These are phyloP conservation scores for Protonibea diacanthus DNA, from an alignment of 2,797 vertebrate species.

Conservation along the genomic window DNA sequence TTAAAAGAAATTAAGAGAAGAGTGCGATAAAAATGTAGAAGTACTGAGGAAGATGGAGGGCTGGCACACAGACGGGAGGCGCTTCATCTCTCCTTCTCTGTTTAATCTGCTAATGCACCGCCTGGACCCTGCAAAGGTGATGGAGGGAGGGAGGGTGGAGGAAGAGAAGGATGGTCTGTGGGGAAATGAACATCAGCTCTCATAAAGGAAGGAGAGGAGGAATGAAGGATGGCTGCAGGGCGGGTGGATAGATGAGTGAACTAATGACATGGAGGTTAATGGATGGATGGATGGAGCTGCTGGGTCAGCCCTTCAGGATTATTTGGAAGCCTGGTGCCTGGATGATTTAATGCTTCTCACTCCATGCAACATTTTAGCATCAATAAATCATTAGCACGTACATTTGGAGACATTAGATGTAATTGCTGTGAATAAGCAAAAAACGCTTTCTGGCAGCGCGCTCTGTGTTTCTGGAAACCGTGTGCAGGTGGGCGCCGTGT, in stretches of 20 bases:
- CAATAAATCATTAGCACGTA: conserved; percentile 36
- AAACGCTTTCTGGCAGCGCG: not conserved
- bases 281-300: conserved; percentile 12
- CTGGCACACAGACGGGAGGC: conserved; percentile 35
- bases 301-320: conserved; percentile 6
- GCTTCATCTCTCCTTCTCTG: conserved; percentile 35
- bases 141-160: not conserved
- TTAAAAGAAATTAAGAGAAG: conserved; percentile 23
- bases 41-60: conserved; percentile 35
- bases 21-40: conserved; percentile 29
- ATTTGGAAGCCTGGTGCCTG: not conserved
- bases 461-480: not conserved
- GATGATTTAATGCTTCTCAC: not conserved
- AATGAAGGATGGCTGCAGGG: conserved; percentile 23
- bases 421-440: conserved; percentile 18
- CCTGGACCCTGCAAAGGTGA: conserved; percentile 51
- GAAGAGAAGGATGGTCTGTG: not conserved
- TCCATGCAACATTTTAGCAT: conserved; percentile 6
- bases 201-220: conserved; percentile 30
- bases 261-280: conserved; percentile 10
- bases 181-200: too few species aligned
- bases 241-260: conserved; percentile 23
- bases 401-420: conserved; percentile 38
- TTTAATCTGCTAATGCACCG: conserved; percentile 70
- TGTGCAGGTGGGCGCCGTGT: too few species aligned